Conservation (phyloP, 2,888 invertebrate genomes). For the Pseudanteris insignis region DNA sequence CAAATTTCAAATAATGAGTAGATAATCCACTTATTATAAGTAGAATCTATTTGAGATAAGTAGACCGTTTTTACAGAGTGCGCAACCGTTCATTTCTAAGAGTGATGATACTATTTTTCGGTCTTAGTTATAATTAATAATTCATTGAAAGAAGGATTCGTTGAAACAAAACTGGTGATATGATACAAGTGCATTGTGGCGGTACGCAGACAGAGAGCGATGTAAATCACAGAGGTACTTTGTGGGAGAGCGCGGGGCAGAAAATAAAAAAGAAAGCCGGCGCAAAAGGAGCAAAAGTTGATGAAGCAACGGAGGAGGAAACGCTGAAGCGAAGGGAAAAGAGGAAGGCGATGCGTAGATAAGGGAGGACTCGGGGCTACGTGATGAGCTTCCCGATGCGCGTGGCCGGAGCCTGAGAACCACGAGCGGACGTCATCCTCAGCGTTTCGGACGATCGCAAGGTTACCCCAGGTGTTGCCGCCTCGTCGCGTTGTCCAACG, state of each 20-base stretch:
- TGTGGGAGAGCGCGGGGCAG: constrained; percentile 46
- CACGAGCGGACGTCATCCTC: constrained; percentile 57
- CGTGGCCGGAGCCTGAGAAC: constrained; percentile 61
- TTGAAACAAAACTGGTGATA: constrained; percentile 17
- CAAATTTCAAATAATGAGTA: too few species aligned
- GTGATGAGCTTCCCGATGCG: constrained; percentile 64
- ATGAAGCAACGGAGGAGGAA: constrained; percentile 39
- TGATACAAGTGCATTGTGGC: constrained; percentile 39
- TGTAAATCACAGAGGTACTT: constrained; percentile 58
- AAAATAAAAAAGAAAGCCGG: constrained; percentile 17
- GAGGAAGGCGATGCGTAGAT: constrained; percentile 63
- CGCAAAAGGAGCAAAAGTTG: constrained; percentile 41
- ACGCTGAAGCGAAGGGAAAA: constrained; percentile 48
- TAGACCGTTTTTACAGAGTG: too few species aligned
- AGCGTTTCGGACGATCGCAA: constrained; percentile 32
- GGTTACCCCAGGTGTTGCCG: constrained; percentile 27
- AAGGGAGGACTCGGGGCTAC: constrained; percentile 65
- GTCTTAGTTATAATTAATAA: background rate
- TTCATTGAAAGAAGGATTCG: constrained; percentile 11
- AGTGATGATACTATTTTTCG: too few species aligned
- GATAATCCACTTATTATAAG: too few species aligned
- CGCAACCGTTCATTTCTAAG: too few species aligned
- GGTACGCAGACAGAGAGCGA: constrained; percentile 53
- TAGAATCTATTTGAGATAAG: too few species aligned
- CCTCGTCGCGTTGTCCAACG: constrained; percentile 19